Percentiles rank a stretch among this genome's conserved stretches.
phyloP scores from a whole-genome alignment of 2,113 vertebrate species.

The Stercorarius parasiticus region DNA sequence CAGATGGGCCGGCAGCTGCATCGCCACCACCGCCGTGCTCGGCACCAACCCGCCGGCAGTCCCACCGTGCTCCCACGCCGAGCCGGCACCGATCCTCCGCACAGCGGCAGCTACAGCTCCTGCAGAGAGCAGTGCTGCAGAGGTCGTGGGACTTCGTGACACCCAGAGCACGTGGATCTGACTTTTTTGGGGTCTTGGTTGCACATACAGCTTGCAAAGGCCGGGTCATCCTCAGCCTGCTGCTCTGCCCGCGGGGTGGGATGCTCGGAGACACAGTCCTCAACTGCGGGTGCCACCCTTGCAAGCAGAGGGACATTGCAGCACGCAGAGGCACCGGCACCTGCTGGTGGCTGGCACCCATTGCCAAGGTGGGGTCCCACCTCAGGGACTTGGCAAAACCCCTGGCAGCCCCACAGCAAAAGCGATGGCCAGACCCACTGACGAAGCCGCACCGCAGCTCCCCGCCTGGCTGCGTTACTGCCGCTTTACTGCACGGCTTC shows the following conservation, averaged over 20 bases:
- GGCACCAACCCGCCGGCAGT: neutral
- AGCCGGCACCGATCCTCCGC: neutral
- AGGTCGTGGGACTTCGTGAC: neutral
- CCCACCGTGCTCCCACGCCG: neutral
- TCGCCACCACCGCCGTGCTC: neutral
- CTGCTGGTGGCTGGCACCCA: neutral
- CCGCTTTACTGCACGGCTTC: neutral
- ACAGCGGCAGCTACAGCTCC: accelerated
- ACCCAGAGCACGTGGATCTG: accelerated
- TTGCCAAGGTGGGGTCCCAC: neutral
- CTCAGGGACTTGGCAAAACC: accelerated
- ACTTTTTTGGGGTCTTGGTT: neutral
- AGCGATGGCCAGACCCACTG: accelerated
- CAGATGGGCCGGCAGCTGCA: slow-evolving; percentile 23
- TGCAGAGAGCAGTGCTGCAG: neutral
- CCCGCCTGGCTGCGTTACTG: neutral
- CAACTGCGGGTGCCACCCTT: accelerated
- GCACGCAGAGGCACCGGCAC: neutral
- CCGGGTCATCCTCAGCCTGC: neutral
- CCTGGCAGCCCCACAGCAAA: accelerated
- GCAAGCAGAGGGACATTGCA: neutral
- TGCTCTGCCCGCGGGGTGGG: neutral
- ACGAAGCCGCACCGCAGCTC: accelerated
- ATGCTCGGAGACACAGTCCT: neutral
- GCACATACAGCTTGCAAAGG: neutral